Base-by-base conservation (phyloP, 2,113 vertebrate genomes). In the Grus americana region DNA sequence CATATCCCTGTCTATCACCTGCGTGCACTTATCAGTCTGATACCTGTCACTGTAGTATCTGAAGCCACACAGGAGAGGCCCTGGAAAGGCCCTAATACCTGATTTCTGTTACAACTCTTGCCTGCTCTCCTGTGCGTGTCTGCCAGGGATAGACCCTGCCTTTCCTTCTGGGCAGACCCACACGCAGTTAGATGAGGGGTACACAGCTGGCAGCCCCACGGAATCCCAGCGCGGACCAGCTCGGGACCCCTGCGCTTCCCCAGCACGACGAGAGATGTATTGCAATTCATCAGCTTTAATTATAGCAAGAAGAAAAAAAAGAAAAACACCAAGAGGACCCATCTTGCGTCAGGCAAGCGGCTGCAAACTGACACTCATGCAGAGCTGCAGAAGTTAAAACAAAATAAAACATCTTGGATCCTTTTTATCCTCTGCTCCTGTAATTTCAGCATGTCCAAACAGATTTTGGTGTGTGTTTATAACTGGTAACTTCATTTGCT, bases 401-500 rank as follows among this genome's bases (percentile, higher is more conserved):
- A 78, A 93, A 97, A 88, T 89, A 90, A 88, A 95, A 74, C 75
- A 5, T 54, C 94, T 74, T 46, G 87, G 76, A 91, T 96, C 87
- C 95, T 96, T 95, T 96, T 96, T 95, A 96, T 97, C 95, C 95
- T 92, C 85, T 88, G 79, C 95, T 96, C 79, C 85, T 96, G 91
- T 95, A 95, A 95, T 95, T 97, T 95, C 94, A 93, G 96, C 96
- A 58, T 95, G 95, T 96, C 95, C 94, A 95, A 96, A 97, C 96
- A 96, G 95, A 96, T 96, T 96, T 96, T 68, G 92, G 96, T 95
- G 95, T 83, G 92, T 96, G 91, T 96, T 96, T 97, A 78, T 95
- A 97, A 97, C 92, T 81, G 90, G 95, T 95, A 97, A 97, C 95
- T 97, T 95, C 92, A 50, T 97, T 97, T 96, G 97, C 96, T 97